Base-by-base conservation (phyloP, 64 coral and sea anemone species). In the Catalaphyllia jardinei region DNA sequence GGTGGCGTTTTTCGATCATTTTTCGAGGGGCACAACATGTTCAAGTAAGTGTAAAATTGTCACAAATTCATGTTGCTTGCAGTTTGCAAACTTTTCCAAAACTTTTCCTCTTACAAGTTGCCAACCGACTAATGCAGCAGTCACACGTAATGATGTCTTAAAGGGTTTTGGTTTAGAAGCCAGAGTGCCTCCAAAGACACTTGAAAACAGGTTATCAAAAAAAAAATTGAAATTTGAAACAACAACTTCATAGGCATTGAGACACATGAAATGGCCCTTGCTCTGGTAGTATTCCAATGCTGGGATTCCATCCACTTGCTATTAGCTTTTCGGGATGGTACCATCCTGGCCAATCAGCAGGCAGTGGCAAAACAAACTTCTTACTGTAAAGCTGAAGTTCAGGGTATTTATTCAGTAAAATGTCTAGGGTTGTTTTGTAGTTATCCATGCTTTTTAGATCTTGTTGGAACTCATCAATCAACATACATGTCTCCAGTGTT, bases 261-360 rank as follows among this genome's bases (percentile, higher is more conserved):
- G 35, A 35, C 15, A 94, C 92, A 89, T 94, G 86, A 54, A 94
- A 89, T 28, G 92, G 86, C 1, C 92, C 92, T 89, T 94, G 92
- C n/a, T 94, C 92, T 10, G 92, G 87, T 33, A 89, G 77, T 4
- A 94, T 57, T 20, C 31, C 60, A 16, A 84, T 42, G 18, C 54
- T 22, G 33, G 87, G 54, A 19, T 75, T 73, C 78, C 17, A 29
- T 73, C 60, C 67, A 51, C n/a, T 74, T 90, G 86, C 87, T 25
- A 89, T 94, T 15, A 94, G 72, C 28, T 94, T 94, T 24, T 94
- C 86, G 1, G 54, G 52, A 29, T 79, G 86, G 17, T 67, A 83
- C 92, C 92, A 93, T 29, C 86, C 88, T 76, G 92, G 92, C 92
- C 92, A 94, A 79, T 94, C 92, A 71, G 87, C 92, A 33, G 86